Percentiles rank a stretch among this genome's conserved stretches.
These are phyloP conservation scores for Mimumesa dahlbomi DNA, from an alignment of 2,888 invertebrate species.

Conservation along the genomic window DNA sequence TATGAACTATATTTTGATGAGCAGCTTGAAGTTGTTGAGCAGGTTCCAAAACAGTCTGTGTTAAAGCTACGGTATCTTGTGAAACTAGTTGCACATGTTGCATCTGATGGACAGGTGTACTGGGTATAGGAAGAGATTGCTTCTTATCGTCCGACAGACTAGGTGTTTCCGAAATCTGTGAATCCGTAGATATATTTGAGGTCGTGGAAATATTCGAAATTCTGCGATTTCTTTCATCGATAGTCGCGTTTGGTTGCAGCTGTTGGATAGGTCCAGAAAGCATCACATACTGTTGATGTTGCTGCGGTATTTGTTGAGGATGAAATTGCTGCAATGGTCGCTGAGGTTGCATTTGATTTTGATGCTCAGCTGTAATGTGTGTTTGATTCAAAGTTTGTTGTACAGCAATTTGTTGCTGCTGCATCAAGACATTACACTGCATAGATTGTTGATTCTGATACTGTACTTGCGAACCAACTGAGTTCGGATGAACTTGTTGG, in stretches of 20 bases:
- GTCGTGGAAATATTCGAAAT: constrained; percentile 74
- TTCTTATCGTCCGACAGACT: constrained; percentile 61
- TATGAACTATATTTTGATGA: constrained; percentile 59
- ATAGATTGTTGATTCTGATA: constrained; percentile 60
- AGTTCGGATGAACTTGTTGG: constrained; percentile 46
- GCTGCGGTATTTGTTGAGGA: constrained; percentile 60
- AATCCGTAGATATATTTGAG: constrained; percentile 73
- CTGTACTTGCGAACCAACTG: constrained; percentile 51
- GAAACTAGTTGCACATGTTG: constrained; percentile 56
- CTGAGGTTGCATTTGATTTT: constrained; percentile 60
- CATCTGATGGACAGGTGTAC: constrained; percentile 39
- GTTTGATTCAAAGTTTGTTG: constrained; percentile 58
- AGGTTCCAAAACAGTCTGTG: constrained; percentile 51
- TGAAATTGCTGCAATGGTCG: constrained; percentile 66
- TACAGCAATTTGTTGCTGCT: constrained; percentile 47
- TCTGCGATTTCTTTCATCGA: constrained; percentile 77
- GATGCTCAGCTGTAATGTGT: constrained; percentile 58
- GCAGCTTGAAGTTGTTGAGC: constrained; percentile 48
- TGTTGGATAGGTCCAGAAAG: constrained; percentile 65
- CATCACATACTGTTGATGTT: constrained; percentile 65
- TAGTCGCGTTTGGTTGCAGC: constrained; percentile 62
- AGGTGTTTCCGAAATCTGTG: constrained; percentile 67
- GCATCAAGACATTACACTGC: constrained; percentile 56
- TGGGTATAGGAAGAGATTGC: constrained; percentile 37
- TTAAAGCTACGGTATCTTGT: constrained; percentile 48